Evolutionary conservation across 2,888 invertebrate genomes (phyloP), one percentile per base, ranked within the genome.

Genomic region (Cryptocheilus praepositus): DNA sequence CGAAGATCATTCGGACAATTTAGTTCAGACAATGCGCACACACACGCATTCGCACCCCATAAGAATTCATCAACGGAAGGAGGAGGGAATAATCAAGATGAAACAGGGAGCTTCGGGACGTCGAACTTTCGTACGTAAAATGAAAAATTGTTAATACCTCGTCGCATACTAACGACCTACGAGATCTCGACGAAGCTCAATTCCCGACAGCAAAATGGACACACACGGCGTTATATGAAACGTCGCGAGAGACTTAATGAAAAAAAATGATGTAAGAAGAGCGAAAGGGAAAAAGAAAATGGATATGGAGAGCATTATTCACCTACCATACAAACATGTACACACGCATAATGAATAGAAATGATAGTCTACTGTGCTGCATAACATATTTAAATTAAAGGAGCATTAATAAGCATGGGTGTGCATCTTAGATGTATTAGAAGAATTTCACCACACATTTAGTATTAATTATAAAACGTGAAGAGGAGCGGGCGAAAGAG

Each of bases 341-440:
- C 52, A 73, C 64, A 65, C 70, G 71, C 74, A 71, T 78, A 77
- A 81, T 55, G 72, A 74, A 72, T 80, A 83, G 72, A 61, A 73
- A 75, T 57, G 76, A 81, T 83, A 82, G 80, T 81, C 76, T 81
- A 77, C 74, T 79, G 74, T 82, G 80, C 78, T 73, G 76, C 81
- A 82, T 80, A 36, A 79, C 76, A 73, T 80, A 84, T 81, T 82
- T 74, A 82, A 76, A 79, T 80, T 74, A 76, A 83, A 79, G 70
- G 77, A 82, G 73, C 81, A 83, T 81, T 76, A 73, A 65, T 84
- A 83, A 84, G 81, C 81, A 81, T 82, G 82, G 77, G 76, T 83
- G 84, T 83, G 78, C 84, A 81, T 81, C 75, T 71, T 83, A 84
- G 80, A 80, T 79, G 80, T 82, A 75, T 81, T 82, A 81, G 81